Base-by-base conservation (phyloP, 2,797 vertebrate species). In the Apogon talboti region DNA sequence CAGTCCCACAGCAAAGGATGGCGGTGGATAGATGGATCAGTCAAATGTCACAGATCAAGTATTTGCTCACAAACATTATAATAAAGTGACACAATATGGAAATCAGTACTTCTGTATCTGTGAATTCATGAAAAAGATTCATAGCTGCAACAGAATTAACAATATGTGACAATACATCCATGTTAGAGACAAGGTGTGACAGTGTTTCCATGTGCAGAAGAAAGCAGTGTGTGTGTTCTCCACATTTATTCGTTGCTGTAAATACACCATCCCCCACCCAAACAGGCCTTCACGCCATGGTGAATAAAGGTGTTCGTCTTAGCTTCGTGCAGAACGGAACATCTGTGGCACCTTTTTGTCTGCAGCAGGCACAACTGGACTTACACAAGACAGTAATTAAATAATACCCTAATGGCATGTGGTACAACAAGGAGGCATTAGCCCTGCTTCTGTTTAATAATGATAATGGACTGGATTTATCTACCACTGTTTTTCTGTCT, bases 391-490 rank as follows among this genome's bases (percentile, higher is more conserved):
- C 16, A 67, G 2, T 11, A 57, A 51, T 44, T 43, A 12, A 55
- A 52, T 66, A 76, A 65, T 55, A 52, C 48, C 11, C 38, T 61
- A 66, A 76, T 59, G 55, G 61, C 14, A 14, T 44, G 44, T 45
- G 28, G 24, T 44, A 21, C 15, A 78, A 65, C 44, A 68, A 51
- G 40, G 18, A 45, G 47, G 63, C 52, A 37, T 78, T 68, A 53
- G 15, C 41, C 46, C 14, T 12, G 66, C 54, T 63, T 55, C 41
- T 14, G 13, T 73, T 76, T 83, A 87, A 85, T 85, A 76, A 85
- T 12, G 55, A 59, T 81, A 84, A 87, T 84, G 84, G 84, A 64
- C 47, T 44, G 53, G 79, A 69, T 81, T 87, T 76, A 78, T 86
- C 68, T 49, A 16, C 40, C 1, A 46, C 35, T 14, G 71, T 68